These are phyloP conservation scores for Nixonia krombeini DNA, from an alignment of 1,140 invertebrate species.

Conservation along the genomic window DNA sequence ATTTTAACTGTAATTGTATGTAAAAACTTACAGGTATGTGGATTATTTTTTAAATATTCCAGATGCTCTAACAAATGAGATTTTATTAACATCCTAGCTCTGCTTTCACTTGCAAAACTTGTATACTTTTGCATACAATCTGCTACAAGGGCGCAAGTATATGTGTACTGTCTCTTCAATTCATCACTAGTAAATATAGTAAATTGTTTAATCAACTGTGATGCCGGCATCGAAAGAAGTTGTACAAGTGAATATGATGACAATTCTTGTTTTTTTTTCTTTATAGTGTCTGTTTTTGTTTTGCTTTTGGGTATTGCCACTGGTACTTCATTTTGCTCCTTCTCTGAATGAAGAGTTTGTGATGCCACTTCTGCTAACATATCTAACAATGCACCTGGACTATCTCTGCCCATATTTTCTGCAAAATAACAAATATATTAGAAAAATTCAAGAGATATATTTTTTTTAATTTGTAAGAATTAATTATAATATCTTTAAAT, in stretches of 20 bases:
- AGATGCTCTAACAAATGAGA: conserved; percentile 72
- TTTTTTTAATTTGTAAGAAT: background rate
- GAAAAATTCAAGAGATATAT: background rate
- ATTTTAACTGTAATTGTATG: background rate
- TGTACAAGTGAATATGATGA: conserved; percentile 66
- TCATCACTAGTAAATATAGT: conserved; percentile 74
- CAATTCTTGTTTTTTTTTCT: conserved; percentile 57
- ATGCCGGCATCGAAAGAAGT: conserved; percentile 71
- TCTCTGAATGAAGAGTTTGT: conserved; percentile 69
- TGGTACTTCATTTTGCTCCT: conserved; percentile 53
- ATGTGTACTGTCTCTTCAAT: conserved; percentile 74
- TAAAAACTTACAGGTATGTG: conserved; percentile 52
- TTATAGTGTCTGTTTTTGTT: conserved; percentile 34
- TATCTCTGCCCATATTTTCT: conserved; percentile 61
- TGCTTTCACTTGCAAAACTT: conserved; percentile 76
- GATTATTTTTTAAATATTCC: conserved; percentile 64
- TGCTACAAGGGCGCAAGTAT: conserved; percentile 71
- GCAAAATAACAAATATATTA: conserved; percentile 13
- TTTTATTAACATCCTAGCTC: conserved; percentile 73
- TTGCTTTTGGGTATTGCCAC: conserved; percentile 45
- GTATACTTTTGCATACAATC: conserved; percentile 71
- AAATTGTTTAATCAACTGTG: conserved; percentile 74
- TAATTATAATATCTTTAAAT: conserved; percentile 4
- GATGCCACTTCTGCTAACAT: conserved; percentile 74
- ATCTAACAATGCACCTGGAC: conserved; percentile 66